Conservation (phyloP, 2,113 vertebrate genomes). For the Ellobius talpinus region DNA sequence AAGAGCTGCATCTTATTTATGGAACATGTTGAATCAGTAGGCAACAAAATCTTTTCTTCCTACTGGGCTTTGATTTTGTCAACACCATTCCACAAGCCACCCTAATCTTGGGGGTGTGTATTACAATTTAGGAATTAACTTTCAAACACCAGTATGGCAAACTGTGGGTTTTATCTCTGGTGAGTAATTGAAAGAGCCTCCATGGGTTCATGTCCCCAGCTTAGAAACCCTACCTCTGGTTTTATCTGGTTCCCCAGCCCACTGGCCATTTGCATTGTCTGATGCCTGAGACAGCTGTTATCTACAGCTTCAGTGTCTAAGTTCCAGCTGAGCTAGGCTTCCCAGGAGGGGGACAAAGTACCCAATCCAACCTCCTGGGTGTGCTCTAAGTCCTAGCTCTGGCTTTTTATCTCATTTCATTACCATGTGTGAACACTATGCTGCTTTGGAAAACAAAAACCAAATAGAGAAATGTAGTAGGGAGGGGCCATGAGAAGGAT, state of each 20-base stretch:
- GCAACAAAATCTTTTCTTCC: background rate
- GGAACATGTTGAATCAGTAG: background rate
- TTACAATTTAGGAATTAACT: background rate
- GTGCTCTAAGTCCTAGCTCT: constrained; percentile 19
- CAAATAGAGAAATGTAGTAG: background rate
- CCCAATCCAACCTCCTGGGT: background rate
- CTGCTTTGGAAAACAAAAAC: constrained; percentile 50
- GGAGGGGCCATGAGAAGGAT: background rate
- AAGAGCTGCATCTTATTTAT: background rate
- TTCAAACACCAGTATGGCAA: background rate
- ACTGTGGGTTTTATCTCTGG: constrained; percentile 56
- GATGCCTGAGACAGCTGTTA: background rate
- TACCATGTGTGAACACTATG: constrained; percentile 27
- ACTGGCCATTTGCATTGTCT: background rate
- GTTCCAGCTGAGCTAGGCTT: background rate
- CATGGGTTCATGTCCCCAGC: background rate
- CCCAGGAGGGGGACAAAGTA: constrained; percentile 5
- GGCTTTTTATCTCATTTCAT: constrained; percentile 73
- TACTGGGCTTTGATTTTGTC: background rate
- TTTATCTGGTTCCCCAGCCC: background rate
- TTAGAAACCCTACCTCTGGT: background rate
- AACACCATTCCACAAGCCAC: background rate
- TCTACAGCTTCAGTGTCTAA: constrained; percentile 61
- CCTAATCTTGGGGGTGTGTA: background rate
- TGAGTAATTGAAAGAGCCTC: constrained; percentile 19